Base-by-base conservation (phyloP, 2,113 vertebrate genomes). In the Proteles cristata region DNA sequence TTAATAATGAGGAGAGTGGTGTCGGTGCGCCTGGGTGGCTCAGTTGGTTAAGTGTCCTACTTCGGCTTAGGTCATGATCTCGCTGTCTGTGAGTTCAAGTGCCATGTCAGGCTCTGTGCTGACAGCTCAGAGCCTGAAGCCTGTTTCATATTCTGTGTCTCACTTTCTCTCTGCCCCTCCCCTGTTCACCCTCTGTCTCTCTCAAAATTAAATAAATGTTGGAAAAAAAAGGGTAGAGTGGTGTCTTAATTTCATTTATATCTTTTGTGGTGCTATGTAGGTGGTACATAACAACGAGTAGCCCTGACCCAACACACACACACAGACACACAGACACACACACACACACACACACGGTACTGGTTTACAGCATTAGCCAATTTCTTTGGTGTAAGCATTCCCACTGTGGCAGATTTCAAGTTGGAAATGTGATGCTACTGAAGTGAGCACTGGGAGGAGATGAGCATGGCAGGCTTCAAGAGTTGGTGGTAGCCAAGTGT, bases 341-440 rank as follows among this genome's bases (percentile, higher is more conserved):
- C 17, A 7, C 14, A 21, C 71, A 35, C 33, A n/a, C 45, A 10
- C 11, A 89, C 19, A 45, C 16, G 50, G 0, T 5, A 39, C 11
- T 45, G 39, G 71, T 71, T 55, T 81, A 25, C 21, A 58, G 19
- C 12, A 11, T 83, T 88, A 66, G 39, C 17, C 12, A 50, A 12
- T 93, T 86, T 53, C 4, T 58, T 86, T 93, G 43, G 10, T 87
- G 39, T 90, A 69, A 66, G 33, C 3, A 74, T 84, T 96, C 19
- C 39, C 21, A 66, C 1, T 8, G 35, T 7, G 4, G 10, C 11
- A 90, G 84, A 76, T 85, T 92, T 86, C 35, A 55, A 74, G 10
- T 5, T 68, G 55, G 76, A 21, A 39, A 55, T 58, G 26, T n/a
- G 45, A 16, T 79, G 9, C 7, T 19, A n/a, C 11, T 28, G 1